phyloP scores from a whole-genome alignment of 2,797 vertebrate species.

The Babyrousa celebensis region DNA sequence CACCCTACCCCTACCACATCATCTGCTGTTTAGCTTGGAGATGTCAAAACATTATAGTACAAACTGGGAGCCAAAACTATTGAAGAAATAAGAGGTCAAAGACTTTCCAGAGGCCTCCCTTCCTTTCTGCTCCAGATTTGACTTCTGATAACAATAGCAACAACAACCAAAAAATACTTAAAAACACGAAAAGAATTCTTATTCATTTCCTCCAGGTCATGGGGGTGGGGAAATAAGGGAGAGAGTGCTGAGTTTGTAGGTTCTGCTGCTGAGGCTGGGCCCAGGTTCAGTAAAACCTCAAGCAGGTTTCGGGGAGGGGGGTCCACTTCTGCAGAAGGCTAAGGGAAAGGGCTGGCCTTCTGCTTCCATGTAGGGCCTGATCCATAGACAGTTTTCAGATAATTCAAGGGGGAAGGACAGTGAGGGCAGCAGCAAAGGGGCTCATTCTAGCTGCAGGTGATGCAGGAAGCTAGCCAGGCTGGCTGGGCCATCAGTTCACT shows the following conservation, averaged over 20 bases:
- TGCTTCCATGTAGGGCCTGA: background rate
- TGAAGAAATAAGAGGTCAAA: conserved; percentile 73
- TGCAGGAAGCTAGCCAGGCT: background rate
- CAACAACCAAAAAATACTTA: conserved; percentile 54
- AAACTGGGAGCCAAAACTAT: conserved; percentile 43
- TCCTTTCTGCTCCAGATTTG: conserved; percentile 73
- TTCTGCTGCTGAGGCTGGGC: background rate
- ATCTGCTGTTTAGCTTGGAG: conserved; percentile 10
- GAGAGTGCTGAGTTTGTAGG: background rate
- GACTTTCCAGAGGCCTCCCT: conserved; percentile 64
- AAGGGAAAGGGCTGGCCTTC: background rate
- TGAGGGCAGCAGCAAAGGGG: background rate
- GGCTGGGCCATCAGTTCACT: background rate
- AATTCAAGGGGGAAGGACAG: background rate
- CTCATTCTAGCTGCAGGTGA: background rate
- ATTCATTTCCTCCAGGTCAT: conserved; percentile 70
- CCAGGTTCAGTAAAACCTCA: background rate
- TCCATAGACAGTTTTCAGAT: background rate
- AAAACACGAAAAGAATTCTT: conserved; percentile 78
- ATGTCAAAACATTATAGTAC: background rate
- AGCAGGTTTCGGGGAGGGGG: too few relatives aligned
- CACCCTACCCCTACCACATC: background rate
- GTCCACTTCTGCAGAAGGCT: background rate
- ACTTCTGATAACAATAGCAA: conserved; percentile 75
- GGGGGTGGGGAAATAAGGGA: background rate